phyloP scores from a whole-genome alignment of 37 sponge, comb jelly and placozoan genomes.

The Theonella swinhoei region DNA sequence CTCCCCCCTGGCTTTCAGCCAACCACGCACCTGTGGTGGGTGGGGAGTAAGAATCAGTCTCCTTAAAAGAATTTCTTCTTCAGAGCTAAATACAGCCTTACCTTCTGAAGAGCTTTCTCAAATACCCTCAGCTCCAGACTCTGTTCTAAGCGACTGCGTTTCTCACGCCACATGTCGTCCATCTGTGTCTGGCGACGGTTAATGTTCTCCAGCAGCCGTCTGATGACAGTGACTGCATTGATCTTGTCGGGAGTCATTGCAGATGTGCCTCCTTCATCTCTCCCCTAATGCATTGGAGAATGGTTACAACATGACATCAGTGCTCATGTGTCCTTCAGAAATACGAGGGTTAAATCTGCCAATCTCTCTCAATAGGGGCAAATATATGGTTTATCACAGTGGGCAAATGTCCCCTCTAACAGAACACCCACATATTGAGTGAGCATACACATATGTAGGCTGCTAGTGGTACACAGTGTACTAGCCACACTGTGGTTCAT shows the following conservation, averaged over 20 bases:
- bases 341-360: too few relatives aligned
- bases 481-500: constrained; percentile 24
- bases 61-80: background rate
- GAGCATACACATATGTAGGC: background rate
- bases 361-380: too few relatives aligned
- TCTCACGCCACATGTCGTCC: constrained; percentile 66
- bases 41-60: background rate
- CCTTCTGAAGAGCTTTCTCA: constrained; percentile 68
- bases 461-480: background rate
- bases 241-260: constrained; percentile 84
- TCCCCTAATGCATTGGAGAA: background rate
- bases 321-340: too few relatives aligned
- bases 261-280: constrained; percentile 58
- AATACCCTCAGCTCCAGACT: constrained; percentile 61
- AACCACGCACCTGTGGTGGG: constrained; percentile 38
- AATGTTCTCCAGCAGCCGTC: constrained; percentile 55
- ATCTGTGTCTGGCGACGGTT: constrained; percentile 37
- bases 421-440: too few relatives aligned
- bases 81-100: background rate
- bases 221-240: constrained; percentile 62
- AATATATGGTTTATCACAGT: too few relatives aligned
- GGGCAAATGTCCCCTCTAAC: too few relatives aligned
- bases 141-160: constrained; percentile 39
- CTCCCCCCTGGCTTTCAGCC: constrained; percentile 73
- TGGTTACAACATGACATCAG: background rate